These are phyloP conservation scores for Helicoverpa armigera DNA, from an alignment of 1,140 invertebrate genomes.

Conservation along the genomic window DNA sequence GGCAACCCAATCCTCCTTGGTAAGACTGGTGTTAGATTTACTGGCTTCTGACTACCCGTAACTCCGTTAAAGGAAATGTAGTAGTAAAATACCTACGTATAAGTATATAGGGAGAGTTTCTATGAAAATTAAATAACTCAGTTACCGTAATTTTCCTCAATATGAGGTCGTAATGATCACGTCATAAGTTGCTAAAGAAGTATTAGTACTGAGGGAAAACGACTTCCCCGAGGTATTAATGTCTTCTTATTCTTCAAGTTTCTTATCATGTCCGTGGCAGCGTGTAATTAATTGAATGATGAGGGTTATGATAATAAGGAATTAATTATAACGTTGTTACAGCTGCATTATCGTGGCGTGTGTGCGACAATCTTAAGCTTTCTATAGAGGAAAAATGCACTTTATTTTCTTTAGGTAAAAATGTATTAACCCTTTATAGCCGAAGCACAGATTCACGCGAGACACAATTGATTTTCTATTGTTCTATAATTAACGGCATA, in stretches of 20 bases:
- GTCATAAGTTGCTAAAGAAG: conserved; percentile 26
- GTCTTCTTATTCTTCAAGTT: conserved; percentile 23
- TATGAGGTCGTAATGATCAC: conserved; percentile 6
- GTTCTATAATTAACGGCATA: too few relatives aligned
- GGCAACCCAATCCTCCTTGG: too few relatives aligned
- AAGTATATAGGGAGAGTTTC: background rate
- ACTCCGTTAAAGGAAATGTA: too few relatives aligned
- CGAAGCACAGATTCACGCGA: too few relatives aligned
- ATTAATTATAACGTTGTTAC: background rate
- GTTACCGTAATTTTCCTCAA: conserved; percentile 20
- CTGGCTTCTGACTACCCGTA: too few relatives aligned
- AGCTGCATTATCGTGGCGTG: background rate
- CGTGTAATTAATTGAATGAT: conserved; percentile 22
- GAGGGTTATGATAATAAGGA: conserved; percentile 18
- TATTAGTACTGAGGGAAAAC: conserved; percentile 21
- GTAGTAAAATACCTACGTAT: too few relatives aligned
- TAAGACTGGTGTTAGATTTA: too few relatives aligned
- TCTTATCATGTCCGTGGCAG: conserved; percentile 26
- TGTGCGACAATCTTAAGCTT: background rate
- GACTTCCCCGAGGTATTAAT: conserved; percentile 23
- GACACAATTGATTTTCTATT: too few relatives aligned
- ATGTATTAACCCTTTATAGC: too few relatives aligned
- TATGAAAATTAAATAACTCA: conserved; percentile 8
- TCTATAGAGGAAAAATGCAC: background rate
- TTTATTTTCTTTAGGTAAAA: background rate